phyloP scores from a whole-genome alignment of 2,113 vertebrate genomes.

The Ammodytes dubius region DNA sequence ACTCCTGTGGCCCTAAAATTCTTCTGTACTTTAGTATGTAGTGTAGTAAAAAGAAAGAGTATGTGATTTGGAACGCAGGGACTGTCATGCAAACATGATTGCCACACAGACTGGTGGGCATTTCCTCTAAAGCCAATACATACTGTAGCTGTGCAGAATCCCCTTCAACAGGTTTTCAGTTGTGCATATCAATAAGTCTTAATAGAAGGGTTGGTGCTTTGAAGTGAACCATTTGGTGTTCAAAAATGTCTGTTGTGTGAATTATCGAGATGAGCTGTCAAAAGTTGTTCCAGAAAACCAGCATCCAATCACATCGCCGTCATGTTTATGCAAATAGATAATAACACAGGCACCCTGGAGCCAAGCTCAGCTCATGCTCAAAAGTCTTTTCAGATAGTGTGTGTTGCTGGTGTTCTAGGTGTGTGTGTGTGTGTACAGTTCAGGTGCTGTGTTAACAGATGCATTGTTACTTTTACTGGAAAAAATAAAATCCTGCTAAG shows the following conservation, averaged over 20 bases:
- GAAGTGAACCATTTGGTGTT: not conserved
- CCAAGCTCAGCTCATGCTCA: conserved; percentile 16
- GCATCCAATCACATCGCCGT: not conserved
- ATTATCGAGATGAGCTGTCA: not conserved
- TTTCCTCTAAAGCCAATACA: conserved; percentile 17
- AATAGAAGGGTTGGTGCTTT: not conserved
- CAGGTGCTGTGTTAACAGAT: conserved; percentile 29
- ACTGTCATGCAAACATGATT: conserved; percentile 30
- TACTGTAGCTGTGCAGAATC: conserved; percentile 6
- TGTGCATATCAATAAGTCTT: not conserved
- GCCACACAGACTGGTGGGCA: not conserved
- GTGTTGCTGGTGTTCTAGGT: not conserved
- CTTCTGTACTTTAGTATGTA: no score
- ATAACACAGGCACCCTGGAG: conserved; percentile 42
- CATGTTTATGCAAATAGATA: conserved; percentile 14
- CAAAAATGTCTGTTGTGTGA: not conserved
- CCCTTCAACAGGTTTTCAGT: conserved; percentile 15
- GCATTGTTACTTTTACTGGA: conserved; percentile 35
- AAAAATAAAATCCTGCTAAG: conserved; percentile 49
- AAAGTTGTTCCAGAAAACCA: not conserved
- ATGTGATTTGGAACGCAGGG: no score
- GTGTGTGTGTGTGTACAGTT: not conserved
- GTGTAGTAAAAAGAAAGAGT: no score
- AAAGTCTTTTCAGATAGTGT: not conserved
- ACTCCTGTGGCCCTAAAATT: no score